phyloP scores from a whole-genome alignment of 30 jellyfish, hydroid and myxozoan genomes.

The Aurelia coerulea region DNA sequence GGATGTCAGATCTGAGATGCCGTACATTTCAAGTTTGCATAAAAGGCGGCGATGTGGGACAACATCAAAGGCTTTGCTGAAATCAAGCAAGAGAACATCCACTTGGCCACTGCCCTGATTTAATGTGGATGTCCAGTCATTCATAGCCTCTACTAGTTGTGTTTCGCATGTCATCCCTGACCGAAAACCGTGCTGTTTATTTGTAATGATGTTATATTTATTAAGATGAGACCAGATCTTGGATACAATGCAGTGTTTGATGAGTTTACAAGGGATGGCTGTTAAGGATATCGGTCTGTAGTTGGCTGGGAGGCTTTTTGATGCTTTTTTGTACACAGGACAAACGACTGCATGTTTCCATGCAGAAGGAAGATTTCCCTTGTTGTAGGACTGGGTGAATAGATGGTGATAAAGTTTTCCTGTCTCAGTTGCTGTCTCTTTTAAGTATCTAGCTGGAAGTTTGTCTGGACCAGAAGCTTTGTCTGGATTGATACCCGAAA shows the following conservation, averaged over 20 bases:
- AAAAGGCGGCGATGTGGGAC: no score
- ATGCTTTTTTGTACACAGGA: background rate
- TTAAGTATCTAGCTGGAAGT: slow-evolving; percentile 9
- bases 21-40: no score
- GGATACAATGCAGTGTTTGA: no score
- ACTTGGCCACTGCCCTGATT: no score
- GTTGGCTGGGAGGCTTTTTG: background rate
- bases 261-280: no score
- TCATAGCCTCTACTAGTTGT: background rate
- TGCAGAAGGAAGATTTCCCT: background rate
- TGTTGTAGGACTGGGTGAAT: slow-evolving; percentile 1
- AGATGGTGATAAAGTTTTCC: background rate
- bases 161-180: slow-evolving; percentile 3
- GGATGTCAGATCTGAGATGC: no score
- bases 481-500: slow-evolving; percentile 13
- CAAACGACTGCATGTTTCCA: slow-evolving; percentile 8
- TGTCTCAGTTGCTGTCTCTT: slow-evolving; percentile 7
- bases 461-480: slow-evolving; percentile 41
- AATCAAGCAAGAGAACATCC: no score
- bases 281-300: no score
- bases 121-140: no score
- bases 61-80: no score
- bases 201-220: background rate
- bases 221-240: no score
- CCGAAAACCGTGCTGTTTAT: background rate